Conservation (phyloP, 2,113 vertebrate genomes). For the Macaca mulatta region DNA sequence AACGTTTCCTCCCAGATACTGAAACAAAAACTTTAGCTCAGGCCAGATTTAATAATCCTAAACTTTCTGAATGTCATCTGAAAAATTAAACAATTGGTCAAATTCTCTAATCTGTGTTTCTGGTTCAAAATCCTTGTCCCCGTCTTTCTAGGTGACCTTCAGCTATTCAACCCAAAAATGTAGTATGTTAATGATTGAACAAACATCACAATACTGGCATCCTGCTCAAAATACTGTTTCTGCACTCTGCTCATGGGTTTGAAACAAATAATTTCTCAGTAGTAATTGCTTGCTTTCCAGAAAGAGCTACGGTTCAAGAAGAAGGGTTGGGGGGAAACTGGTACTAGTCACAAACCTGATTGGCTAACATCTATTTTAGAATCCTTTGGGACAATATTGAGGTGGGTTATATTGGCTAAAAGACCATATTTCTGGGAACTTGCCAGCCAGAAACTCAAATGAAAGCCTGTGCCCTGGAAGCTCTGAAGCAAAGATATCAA, state of each 20-base stretch:
- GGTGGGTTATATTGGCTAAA: neutral
- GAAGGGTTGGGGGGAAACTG: neutral
- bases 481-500: constrained; percentile 16
- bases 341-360: neutral
- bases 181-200: neutral
- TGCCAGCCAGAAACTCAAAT: constrained; percentile 24
- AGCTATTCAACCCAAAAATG: neutral
- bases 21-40: neutral
- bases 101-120: constrained; percentile 31
- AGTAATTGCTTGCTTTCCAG: neutral
- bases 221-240: neutral
- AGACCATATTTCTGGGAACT: constrained; percentile 27
- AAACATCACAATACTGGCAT: neutral
- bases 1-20: neutral
- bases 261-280: neutral
- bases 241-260: neutral
- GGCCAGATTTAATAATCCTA: constrained; percentile 30
- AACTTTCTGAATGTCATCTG: neutral
- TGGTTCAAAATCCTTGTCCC: neutral
- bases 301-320: neutral
- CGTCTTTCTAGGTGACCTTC: neutral
- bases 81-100: neutral
- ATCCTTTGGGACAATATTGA: neutral
- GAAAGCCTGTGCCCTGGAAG: neutral
- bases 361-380: neutral